These are phyloP conservation scores for Palythoa grandiflora DNA, from an alignment of 92 coral and sea anemone genomes.

Conservation along the genomic window DNA sequence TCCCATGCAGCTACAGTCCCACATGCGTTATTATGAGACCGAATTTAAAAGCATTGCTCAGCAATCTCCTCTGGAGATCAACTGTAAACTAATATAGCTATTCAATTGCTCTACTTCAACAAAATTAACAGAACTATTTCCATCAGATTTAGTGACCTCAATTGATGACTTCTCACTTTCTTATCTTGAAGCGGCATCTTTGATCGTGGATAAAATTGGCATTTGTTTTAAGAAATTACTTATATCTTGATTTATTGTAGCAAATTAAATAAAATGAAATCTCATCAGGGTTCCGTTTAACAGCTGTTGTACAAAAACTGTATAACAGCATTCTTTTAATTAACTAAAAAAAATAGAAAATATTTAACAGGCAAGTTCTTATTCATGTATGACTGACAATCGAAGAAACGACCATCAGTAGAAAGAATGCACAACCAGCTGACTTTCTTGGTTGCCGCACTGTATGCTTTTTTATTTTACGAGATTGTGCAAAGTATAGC, in stretches of 20 bases:
- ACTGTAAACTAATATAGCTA: no score
- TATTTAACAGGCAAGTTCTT: background rate
- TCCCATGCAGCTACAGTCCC: no score
- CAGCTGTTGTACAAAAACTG: background rate
- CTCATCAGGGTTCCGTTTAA: background rate
- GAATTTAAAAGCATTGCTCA: no score
- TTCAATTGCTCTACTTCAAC: background rate
- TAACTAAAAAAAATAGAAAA: background rate
- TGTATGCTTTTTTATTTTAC: background rate
- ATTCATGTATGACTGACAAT: background rate
- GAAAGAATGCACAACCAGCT: background rate
- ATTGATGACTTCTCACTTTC: background rate
- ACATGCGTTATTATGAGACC: no score
- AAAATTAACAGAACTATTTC: background rate
- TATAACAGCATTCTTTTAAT: background rate
- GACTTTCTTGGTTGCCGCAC: background rate
- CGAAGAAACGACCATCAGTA: background rate
- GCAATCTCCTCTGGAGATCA: no score
- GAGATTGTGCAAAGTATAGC: background rate
- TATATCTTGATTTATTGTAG: background rate
- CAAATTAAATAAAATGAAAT: background rate
- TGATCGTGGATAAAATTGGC: background rate
- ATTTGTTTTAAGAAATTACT: background rate
- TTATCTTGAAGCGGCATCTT: background rate
- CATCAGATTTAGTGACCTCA: background rate